Conservation (phyloP, 92 coral and sea anemone species). For the Ricordea florida region DNA sequence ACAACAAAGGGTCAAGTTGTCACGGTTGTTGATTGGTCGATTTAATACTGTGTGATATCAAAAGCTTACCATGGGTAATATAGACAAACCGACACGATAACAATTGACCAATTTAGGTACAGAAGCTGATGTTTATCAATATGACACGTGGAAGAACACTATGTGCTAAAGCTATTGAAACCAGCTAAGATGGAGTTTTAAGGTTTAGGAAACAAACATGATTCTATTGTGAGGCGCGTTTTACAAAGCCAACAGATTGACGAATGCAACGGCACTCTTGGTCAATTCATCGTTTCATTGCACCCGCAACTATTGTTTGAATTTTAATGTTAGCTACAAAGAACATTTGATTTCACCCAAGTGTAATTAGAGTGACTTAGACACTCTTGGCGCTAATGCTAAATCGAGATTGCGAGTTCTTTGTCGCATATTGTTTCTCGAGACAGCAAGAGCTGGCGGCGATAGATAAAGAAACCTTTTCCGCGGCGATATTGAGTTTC, state of each 20-base stretch:
- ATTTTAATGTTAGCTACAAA: slow-evolving; percentile 70
- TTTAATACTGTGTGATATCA: not conserved
- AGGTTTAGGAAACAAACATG: slow-evolving; percentile 77
- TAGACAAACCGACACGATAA: slow-evolving; percentile 73
- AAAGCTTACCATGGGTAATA: slow-evolving; percentile 51
- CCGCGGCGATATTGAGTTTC: slow-evolving; percentile 22
- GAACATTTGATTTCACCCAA: slow-evolving; percentile 72
- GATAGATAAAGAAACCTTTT: slow-evolving; percentile 17
- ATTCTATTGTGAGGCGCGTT: not conserved
- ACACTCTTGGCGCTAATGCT: slow-evolving; percentile 50
- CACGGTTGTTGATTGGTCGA: slow-evolving; percentile 63
- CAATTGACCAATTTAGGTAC: slow-evolving; percentile 87
- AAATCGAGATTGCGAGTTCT: slow-evolving; percentile 53
- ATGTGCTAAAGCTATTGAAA: slow-evolving; percentile 81
- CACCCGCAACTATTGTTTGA: slow-evolving; percentile 61
- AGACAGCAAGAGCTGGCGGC: slow-evolving; percentile 31
- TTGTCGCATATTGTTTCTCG: slow-evolving; percentile 60
- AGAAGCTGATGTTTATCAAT: slow-evolving; percentile 83
- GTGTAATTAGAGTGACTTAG: slow-evolving; percentile 49
- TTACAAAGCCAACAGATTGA: not conserved
- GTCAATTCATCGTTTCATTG: slow-evolving; percentile 34
- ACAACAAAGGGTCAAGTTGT: slow-evolving; percentile 61
- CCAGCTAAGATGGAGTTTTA: slow-evolving; percentile 65
- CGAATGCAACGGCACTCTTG: not conserved
- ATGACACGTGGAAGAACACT: slow-evolving; percentile 87